These are phyloP conservation scores for Clarias platycephalus DNA, from an alignment of 2,797 vertebrate species.

Conservation along the genomic window DNA sequence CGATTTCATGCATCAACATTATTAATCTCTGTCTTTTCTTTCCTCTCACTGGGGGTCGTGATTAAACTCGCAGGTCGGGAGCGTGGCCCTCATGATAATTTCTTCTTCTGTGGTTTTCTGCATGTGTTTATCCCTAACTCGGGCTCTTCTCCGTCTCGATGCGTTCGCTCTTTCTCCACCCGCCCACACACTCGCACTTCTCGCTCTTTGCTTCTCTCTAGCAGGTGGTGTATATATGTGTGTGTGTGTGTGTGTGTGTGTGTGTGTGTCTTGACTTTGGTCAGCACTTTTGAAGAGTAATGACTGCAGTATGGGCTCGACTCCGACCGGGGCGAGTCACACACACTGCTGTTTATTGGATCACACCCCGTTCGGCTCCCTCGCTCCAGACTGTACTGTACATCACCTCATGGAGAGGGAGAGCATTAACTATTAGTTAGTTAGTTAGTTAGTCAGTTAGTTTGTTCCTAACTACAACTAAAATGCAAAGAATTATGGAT, in stretches of 20 bases:
- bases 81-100: slow-evolving; percentile 2
- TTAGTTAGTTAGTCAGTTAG: neutral
- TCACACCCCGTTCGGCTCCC: slow-evolving; percentile 59
- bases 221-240: slow-evolving; percentile 45
- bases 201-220: slow-evolving; percentile 41
- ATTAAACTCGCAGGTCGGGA: slow-evolving; percentile 35
- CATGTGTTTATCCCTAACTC: neutral
- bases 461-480: neutral
- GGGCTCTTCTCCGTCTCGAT: slow-evolving; percentile 31
- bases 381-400: slow-evolving; percentile 16
- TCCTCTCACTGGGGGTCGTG: slow-evolving; percentile 43
- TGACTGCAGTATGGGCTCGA: slow-evolving; percentile 68
- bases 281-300: slow-evolving; percentile 77
- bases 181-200: slow-evolving; percentile 4
- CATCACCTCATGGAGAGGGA: neutral
- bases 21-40: slow-evolving; percentile 55
- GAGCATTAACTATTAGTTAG: neutral
- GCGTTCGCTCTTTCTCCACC: slow-evolving; percentile 8
- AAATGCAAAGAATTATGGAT: neutral
- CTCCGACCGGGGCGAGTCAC: slow-evolving; percentile 67
- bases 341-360: slow-evolving; percentile 66
- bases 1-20: slow-evolving; percentile 54
- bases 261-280: slow-evolving; percentile 68
- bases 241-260: slow-evolving; percentile 37
- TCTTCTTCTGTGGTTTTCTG: slow-evolving; percentile 7